Evolutionary conservation across 2,797 vertebrate genomes (phyloP), one percentile per base, ranked within the genome.

Genomic region (Sardinella longiceps): DNA sequence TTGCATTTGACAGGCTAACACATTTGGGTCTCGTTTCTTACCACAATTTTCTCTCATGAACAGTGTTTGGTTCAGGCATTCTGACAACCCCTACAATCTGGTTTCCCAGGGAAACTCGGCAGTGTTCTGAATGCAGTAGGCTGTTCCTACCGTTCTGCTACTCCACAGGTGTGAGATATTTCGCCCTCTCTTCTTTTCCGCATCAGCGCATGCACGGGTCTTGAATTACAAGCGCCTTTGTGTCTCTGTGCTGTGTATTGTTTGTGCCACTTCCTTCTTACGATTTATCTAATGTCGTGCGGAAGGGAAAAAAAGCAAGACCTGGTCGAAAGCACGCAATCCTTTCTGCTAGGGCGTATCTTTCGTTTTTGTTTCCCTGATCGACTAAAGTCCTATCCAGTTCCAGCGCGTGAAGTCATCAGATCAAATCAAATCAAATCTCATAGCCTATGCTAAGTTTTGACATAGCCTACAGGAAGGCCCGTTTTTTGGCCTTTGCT

Each of bases 151-250:
- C 89, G 82, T 74, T 58, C 87, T 84, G 85, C 84, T 86, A 90
- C 91, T 89, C 91, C 91, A 92, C 95, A 95, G 95, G 95, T 95
- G 95, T 92, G 93, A 94, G 90, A 92, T 90, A 89, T 91, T 88
- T 90, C 89, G 51, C 53, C 92, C 92, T 92, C 89, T 89, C 87
- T 88, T 87, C 90, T 91, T 87, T 95, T 94, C 93, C 93, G 92
- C 94, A 86, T 93, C 92, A 90, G 37, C 91, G 92, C 93, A 93
- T 94, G 88, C 84, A 45, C 84, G 83, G 91, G 90, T 94, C 94
- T 95, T 94, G 93, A 91, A 93, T 95, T 95, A 95, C 95, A 94
- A 45, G 77, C 87, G 88, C 87, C 87, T 86, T 92, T 91, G 90
- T 92, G 90, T 92, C 15, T 89, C 84, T 88, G 86, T 87, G 82